Conservation (phyloP, 2,888 invertebrate genomes). For the Coleophora deauratella region DNA sequence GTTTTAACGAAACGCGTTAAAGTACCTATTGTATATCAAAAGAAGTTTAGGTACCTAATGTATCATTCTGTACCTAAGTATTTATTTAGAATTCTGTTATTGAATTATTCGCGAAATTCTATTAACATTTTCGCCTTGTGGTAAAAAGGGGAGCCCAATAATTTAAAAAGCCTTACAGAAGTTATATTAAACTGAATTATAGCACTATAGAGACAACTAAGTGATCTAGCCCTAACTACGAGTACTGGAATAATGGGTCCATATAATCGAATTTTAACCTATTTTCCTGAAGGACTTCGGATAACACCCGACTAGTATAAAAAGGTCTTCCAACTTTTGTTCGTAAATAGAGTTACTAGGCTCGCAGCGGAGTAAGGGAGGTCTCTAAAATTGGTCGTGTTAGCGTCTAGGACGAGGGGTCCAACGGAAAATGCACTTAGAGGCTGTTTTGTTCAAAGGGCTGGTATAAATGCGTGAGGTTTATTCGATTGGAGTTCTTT, state of each 20-base stretch:
- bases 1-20: too few species aligned
- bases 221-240: conserved; percentile 41
- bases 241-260: conserved; percentile 45
- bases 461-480: conserved; percentile 29
- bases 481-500: conserved; percentile 24
- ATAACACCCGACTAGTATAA: conserved; percentile 22
- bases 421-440: conserved; percentile 56
- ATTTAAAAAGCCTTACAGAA: conserved; percentile 22
- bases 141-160: too few species aligned
- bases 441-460: conserved; percentile 44
- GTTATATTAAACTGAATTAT: conserved; percentile 40
- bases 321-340: conserved; percentile 15
- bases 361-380: neutral
- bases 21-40: too few species aligned
- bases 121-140: too few species aligned
- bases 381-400: conserved; percentile 16
- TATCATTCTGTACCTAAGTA: too few species aligned
- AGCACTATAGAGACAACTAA: conserved; percentile 30
- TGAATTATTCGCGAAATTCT: too few species aligned
- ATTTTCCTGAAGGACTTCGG: conserved; percentile 39
- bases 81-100: too few species aligned
- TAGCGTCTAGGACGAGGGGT: conserved; percentile 19
- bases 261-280: conserved; percentile 61
- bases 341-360: neutral
- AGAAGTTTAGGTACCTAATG: too few species aligned